Conservation (phyloP, 1,140 invertebrate species). For the Plutomurus gul region DNA sequence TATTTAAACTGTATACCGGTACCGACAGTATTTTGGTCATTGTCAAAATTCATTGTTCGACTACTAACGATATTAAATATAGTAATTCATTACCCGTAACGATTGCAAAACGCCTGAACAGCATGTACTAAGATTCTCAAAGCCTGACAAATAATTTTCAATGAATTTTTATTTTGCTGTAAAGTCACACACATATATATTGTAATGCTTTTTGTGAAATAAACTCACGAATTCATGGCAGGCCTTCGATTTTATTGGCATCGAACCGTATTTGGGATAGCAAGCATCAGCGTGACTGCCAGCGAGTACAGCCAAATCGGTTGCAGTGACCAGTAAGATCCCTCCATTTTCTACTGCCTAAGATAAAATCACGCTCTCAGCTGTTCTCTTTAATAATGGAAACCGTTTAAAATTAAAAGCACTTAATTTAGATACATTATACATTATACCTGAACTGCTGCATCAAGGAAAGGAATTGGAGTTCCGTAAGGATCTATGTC, state of each 20-base stretch:
- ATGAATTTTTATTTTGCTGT: no score
- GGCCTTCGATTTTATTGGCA: constrained; percentile 81
- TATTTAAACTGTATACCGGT: no score
- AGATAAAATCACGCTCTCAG: no score
- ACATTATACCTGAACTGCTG: constrained; percentile 76
- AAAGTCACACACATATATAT: not conserved
- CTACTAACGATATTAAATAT: no score
- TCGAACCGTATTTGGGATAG: constrained; percentile 89
- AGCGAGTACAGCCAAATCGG: constrained; percentile 95
- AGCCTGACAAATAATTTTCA: constrained; percentile 69
- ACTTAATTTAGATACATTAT: no score
- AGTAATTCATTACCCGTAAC: constrained; percentile 89
- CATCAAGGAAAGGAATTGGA: constrained; percentile 89
- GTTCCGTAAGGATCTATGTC: constrained; percentile 98
- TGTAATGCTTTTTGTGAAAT: not conserved
- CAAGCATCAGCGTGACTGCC: constrained; percentile 95
- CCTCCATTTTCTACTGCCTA: constrained; percentile 78
- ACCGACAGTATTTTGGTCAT: no score
- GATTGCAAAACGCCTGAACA: constrained; percentile 87
- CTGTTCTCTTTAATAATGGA: not conserved
- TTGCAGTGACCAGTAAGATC: constrained; percentile 91
- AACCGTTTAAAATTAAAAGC: no score
- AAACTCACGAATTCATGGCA: constrained; percentile 91
- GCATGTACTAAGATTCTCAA: constrained; percentile 88
- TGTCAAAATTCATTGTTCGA: no score